Base-by-base conservation (phyloP, 2,113 vertebrate genomes). In the Lynx canadensis region DNA sequence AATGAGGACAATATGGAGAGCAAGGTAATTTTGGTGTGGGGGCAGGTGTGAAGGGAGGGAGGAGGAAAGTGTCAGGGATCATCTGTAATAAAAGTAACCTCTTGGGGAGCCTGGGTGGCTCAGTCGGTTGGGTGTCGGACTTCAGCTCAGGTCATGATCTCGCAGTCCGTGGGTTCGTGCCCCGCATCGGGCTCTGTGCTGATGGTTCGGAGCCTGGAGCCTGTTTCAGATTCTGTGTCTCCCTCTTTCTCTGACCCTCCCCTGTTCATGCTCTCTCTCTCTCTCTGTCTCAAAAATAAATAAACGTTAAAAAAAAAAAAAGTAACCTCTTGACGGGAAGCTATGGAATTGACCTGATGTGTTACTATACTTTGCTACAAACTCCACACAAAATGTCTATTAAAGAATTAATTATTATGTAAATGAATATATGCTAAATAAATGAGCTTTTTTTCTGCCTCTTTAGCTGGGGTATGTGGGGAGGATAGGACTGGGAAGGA, bases 1-100 rank as follows among this genome's bases (percentile, higher is more conserved):
- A 99, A 99, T 89, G 99, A 99, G 11, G 99, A 99, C 94, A 99
- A 99, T 91, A 99, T 99, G 97, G 99, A 99, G 96, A 99, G 99
- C 99, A 99, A 99, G 69, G 99, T 99, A 92, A 36, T 14, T 45
- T 73, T 69, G n/a, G 31, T 23, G 31, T 23, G 38, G 11, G 76
- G 5, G n/a, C 16, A 4, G 48, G 27, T 1, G 2, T 5, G 65
- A 33, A 25, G 3, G 6, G 0, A 3, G 15, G 98, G 99, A 38
- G 94, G 97, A 79, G 92, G 97, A 16, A 29, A 29, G 41, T 48
- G 96, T 97, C 98, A 94, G 97, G 18, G 16, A 4, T 25, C 99
- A 98, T 99, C 98, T 25, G 98, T 99, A 93, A 99, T 99, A 99
- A 91, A 84, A 96, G 76, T 1, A 92, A 27, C 45, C 48, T 95